Percentiles rank a stretch among this genome's conserved stretches.
phyloP scores from a whole-genome alignment of 2,888 invertebrate genomes.

The Byasa hedistus region DNA sequence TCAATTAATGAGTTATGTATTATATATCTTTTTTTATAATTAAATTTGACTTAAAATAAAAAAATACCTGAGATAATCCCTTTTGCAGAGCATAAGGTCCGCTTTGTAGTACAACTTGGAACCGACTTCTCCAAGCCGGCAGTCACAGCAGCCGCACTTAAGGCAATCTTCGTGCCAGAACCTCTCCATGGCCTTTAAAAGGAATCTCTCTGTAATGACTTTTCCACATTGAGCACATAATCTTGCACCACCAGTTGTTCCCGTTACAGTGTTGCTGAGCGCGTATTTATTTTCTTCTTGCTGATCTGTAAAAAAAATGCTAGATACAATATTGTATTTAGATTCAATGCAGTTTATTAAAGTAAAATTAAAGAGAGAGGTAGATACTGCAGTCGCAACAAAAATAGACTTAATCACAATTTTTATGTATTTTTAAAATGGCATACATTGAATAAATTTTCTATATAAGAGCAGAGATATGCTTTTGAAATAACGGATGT shows the following conservation, averaged over 20 bases:
- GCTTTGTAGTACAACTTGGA: slow-evolving; percentile 94
- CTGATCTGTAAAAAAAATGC: slow-evolving; percentile 53
- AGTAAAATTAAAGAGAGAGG: too few relatives aligned
- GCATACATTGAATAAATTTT: neutral
- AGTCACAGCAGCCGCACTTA: slow-evolving; percentile 95
- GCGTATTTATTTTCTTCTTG: slow-evolving; percentile 73
- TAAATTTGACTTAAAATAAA: neutral
- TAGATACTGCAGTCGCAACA: too few relatives aligned
- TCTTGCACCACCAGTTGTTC: slow-evolving; percentile 67
- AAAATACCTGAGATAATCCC: slow-evolving; percentile 92
- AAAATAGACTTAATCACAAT: too few relatives aligned
- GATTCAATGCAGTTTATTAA: too few relatives aligned
- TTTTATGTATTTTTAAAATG: neutral
- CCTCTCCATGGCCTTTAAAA: slow-evolving; percentile 92
- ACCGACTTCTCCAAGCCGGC: slow-evolving; percentile 95
- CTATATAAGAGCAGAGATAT: neutral
- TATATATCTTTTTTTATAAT: neutral
- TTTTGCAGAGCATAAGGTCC: slow-evolving; percentile 93
- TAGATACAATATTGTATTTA: neutral
- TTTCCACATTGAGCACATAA: slow-evolving; percentile 93
- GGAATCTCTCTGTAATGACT: slow-evolving; percentile 89
- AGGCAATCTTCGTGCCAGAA: slow-evolving; percentile 97
- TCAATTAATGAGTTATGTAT: neutral
- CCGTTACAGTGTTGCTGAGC: slow-evolving; percentile 57
- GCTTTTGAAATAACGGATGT: slow-evolving; percentile 16